A percentile compares a stretch with the other conserved stretches of the same genome.
These are phyloP conservation scores for Hucho hucho DNA, from an alignment of 2,113 vertebrate genomes.

Conservation along the genomic window DNA sequence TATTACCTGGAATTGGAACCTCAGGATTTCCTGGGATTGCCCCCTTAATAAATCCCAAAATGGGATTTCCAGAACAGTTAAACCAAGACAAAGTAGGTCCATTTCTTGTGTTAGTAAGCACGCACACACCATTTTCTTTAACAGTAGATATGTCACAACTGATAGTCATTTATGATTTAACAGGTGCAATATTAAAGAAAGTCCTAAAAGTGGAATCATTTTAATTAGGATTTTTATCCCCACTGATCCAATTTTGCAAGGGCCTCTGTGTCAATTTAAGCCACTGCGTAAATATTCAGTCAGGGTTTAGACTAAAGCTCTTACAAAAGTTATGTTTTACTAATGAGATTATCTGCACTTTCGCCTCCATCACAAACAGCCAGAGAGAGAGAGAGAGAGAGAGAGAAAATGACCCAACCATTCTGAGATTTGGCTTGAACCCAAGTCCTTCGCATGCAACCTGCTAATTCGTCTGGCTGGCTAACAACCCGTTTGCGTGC, in stretches of 20 bases:
- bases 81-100: too few relatives aligned
- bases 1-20: too few relatives aligned
- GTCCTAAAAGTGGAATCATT: not conserved
- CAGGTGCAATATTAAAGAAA: too few relatives aligned
- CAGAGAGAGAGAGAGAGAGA: slow-evolving; percentile 28
- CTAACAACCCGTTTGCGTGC: slow-evolving; percentile 76
- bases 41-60: too few relatives aligned
- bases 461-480: slow-evolving; percentile 59
- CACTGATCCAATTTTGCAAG: not conserved
- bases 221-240: not conserved
- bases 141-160: too few relatives aligned
- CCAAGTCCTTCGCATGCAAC: slow-evolving; percentile 69
- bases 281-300: slow-evolving; percentile 21
- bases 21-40: too few relatives aligned
- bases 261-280: not conserved
- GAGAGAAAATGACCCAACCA: slow-evolving; percentile 53
- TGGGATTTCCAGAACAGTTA: too few relatives aligned
- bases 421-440: slow-evolving; percentile 48
- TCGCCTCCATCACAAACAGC: slow-evolving; percentile 36
- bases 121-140: too few relatives aligned
- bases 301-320: slow-evolving; percentile 48
- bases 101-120: too few relatives aligned
- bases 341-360: slow-evolving; percentile 67
- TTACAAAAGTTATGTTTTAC: slow-evolving; percentile 65
- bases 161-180: too few relatives aligned